These are phyloP conservation scores for Lepidocyrtoides sp. DNA, from an alignment of 2,888 invertebrate genomes.

Conservation along the genomic window DNA sequence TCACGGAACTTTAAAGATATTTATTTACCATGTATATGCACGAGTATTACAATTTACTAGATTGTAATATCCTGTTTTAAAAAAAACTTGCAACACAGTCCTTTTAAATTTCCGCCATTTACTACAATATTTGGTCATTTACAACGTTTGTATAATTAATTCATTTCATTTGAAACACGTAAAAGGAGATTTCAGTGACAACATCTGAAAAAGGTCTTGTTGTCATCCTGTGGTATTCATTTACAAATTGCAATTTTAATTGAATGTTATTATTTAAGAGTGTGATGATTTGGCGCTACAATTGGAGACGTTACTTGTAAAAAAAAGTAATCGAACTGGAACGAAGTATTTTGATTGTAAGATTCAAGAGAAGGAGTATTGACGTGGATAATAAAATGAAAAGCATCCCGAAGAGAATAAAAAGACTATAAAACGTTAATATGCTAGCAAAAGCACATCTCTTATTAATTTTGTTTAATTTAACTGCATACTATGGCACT, in stretches of 20 bases:
- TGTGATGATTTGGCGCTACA: background rate
- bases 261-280: background rate
- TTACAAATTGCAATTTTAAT: background rate
- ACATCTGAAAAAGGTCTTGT: background rate
- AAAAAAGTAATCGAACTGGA: background rate
- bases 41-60: conserved; percentile 35
- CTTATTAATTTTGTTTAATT: background rate
- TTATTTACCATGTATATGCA: background rate
- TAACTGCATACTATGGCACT: too few species aligned
- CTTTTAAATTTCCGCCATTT: background rate
- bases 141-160: background rate
- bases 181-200: background rate
- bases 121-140: too few species aligned
- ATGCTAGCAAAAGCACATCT: background rate
- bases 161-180: background rate
- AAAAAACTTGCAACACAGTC: background rate
- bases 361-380: background rate
- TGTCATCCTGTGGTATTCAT: background rate
- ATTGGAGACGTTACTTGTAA: too few species aligned
- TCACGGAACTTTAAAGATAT: conserved; percentile 14
- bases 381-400: conserved; percentile 14
- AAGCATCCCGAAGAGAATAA: conserved; percentile 33
- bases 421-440: conserved; percentile 34
- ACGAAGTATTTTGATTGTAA: background rate
- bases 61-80: background rate